phyloP scores from a whole-genome alignment of 2,113 vertebrate species.

The Bos indicus region DNA sequence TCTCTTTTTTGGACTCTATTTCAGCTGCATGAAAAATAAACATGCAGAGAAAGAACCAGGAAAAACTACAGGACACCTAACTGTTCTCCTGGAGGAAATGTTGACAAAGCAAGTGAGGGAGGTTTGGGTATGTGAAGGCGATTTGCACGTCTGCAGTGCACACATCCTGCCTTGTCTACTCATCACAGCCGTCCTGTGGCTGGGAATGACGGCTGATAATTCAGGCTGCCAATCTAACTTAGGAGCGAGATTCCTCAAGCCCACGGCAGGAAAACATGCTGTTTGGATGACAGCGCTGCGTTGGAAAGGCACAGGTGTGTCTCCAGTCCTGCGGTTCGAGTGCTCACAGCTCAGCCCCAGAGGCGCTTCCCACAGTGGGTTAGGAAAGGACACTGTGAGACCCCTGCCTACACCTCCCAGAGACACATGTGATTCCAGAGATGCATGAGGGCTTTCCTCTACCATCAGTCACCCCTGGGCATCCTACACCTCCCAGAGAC shows the following conservation, averaged over 20 bases:
- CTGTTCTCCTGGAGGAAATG: not conserved
- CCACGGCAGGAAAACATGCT: not conserved
- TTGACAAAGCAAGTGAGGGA: not conserved
- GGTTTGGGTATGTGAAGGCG: rapidly evolving
- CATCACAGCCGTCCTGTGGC: rapidly evolving
- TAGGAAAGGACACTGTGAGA: not conserved
- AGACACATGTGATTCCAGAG: not conserved
- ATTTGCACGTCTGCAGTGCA: not conserved
- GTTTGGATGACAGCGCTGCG: not conserved
- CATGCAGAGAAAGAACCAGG: not conserved
- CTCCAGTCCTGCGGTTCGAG: not conserved
- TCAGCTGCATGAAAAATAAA: not conserved
- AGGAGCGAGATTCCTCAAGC: not conserved
- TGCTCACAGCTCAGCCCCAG: not conserved
- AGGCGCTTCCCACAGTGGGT: not conserved
- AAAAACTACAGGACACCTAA: not conserved
- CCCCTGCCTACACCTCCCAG: not conserved
- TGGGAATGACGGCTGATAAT: too few relatives aligned
- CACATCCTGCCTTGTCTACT: too few relatives aligned
- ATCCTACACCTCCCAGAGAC: not conserved
- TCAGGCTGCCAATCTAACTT: not conserved
- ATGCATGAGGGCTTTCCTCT: not conserved
- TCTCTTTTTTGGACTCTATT: not conserved
- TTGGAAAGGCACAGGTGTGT: not conserved
- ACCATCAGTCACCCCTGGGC: not conserved